Base-by-base conservation (phyloP, 2,888 invertebrate genomes). In the Platycheirus rosarum region DNA sequence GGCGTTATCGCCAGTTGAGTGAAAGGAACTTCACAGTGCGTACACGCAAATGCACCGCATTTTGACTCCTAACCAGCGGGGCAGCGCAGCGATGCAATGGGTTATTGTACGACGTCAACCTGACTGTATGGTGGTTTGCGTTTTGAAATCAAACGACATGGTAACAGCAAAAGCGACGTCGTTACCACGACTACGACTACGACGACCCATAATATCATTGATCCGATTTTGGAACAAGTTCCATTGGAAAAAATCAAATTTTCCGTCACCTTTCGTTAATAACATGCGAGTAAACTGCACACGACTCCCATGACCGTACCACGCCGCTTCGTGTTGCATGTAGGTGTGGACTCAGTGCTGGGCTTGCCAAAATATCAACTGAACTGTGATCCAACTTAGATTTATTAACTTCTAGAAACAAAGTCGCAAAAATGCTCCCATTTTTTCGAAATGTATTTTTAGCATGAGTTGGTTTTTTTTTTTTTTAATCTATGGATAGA, bases 291-390 rank as follows among this genome's bases (percentile, higher is more conserved):
- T 40, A 53, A 53, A 57, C 51, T 63, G 65, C 48, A 49, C 51
- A 71, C 53, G 62, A 68, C 55, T 55, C 68, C 78, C 63, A 68
- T 78, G 78, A 73, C 63, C 68, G 46, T 60, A 62, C 71, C 60
- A 35, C 18, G 35, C 32, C 63, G 46, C 49, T 26, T 29, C 37
- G 13, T 8, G 29, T 40, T 40, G 70, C 26, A 70, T 18, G 68
- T 68, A 79, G 78, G 78, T 69, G 78, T 79, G 78, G 78, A 53
- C 66, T 23, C 60, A 48, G 51, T 68, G 53, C 35, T 66, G 78
- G 78, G 78, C 78, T 79, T 79, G 78, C 78, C 78, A 69, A 79
- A 79, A 74, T 63, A 69, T 63, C 37, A 68, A 73, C 68, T 53
- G 66, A 29, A 26, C 57, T 44, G 42, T 65, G 51, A 60, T 69